These are phyloP conservation scores for Sylvia atricapilla DNA, from an alignment of 2,113 vertebrate species.

Conservation along the genomic window DNA sequence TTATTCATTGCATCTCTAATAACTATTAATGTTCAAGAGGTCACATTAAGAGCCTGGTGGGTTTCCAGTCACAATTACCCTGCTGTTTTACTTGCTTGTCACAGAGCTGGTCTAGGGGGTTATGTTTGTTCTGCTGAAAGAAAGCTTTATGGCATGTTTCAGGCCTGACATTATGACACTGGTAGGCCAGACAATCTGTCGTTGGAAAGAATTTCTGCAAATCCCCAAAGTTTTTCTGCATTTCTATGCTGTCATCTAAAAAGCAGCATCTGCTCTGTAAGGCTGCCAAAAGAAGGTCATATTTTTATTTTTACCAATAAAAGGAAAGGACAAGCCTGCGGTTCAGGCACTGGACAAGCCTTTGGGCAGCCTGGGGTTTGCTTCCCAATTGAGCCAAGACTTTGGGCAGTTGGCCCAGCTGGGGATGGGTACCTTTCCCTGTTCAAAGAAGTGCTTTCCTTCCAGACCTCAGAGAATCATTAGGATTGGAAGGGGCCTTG, in stretches of 20 bases:
- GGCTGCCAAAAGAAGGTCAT: conserved; percentile 72
- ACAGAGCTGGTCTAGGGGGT: conserved; percentile 47
- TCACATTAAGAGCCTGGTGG: conserved; percentile 46
- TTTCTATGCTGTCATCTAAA: conserved; percentile 72
- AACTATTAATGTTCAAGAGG: conserved; percentile 44
- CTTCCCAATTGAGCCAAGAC: background rate
- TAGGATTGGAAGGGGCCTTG: background rate
- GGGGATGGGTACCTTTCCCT: background rate
- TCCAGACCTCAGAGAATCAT: background rate
- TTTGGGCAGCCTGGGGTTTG: background rate
- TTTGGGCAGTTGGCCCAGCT: background rate
- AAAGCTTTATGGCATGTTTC: conserved; percentile 66
- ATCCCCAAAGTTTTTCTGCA: conserved; percentile 68
- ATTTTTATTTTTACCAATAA: conserved; percentile 76
- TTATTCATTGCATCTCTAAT: conserved; percentile 43
- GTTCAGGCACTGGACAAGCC: conserved; percentile 28
- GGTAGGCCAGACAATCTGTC: conserved; percentile 70
- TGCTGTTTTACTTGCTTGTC: conserved; percentile 46
- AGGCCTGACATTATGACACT: conserved; percentile 71
- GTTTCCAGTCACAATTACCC: conserved; percentile 28
- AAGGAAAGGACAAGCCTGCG: conserved; percentile 34
- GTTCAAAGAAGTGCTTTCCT: background rate
- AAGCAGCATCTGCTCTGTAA: conserved; percentile 73
- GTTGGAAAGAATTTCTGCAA: conserved; percentile 70
- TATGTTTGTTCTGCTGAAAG: conserved; percentile 65